Evolutionary conservation across 2,888 invertebrate genomes (phyloP).

Genomic region (Thysanoteuthis rhombus): DNA sequence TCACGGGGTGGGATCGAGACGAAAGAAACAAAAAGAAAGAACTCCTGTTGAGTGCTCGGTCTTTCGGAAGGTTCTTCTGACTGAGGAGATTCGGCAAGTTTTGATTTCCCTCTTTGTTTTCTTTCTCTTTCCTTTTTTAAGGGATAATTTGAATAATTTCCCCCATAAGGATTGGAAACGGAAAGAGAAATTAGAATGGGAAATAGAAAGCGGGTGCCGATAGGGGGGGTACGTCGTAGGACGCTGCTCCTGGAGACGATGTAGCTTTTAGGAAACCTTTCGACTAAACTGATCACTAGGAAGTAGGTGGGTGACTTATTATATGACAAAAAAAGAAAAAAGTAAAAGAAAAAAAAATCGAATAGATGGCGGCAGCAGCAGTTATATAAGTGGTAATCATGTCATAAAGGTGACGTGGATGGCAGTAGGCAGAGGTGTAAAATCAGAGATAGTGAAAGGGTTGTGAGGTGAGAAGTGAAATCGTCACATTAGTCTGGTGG

Average conservation of each 20-base stretch:
- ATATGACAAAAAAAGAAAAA: not conserved
- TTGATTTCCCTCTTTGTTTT: not conserved
- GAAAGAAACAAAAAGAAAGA: not conserved
- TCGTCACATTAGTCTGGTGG: not conserved
- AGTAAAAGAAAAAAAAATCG: not conserved
- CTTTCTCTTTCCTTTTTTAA: not conserved
- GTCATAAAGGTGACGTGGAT: too few species aligned
- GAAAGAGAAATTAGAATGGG: not conserved
- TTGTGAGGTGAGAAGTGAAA: not conserved
- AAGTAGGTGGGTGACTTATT: not conserved
- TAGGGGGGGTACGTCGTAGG: not conserved
- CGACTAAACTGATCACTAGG: not conserved
- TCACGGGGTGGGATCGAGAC: not conserved
- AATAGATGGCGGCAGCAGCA: not conserved
- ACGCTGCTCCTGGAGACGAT: not conserved
- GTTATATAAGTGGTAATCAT: not conserved
- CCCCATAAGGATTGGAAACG: not conserved
- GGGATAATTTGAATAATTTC: not conserved
- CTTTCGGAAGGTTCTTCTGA: not conserved
- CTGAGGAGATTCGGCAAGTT: not conserved
- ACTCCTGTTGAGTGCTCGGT: not conserved
- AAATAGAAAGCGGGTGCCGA: not conserved
- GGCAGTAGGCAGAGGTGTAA: not conserved
- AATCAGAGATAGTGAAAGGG: not conserved
- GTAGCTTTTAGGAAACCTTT: conserved; percentile 12